Percentiles rank a stretch among this genome's conserved stretches.
phyloP scores from a whole-genome alignment of 2,113 vertebrate genomes.

The Acrocephalus kingi region DNA sequence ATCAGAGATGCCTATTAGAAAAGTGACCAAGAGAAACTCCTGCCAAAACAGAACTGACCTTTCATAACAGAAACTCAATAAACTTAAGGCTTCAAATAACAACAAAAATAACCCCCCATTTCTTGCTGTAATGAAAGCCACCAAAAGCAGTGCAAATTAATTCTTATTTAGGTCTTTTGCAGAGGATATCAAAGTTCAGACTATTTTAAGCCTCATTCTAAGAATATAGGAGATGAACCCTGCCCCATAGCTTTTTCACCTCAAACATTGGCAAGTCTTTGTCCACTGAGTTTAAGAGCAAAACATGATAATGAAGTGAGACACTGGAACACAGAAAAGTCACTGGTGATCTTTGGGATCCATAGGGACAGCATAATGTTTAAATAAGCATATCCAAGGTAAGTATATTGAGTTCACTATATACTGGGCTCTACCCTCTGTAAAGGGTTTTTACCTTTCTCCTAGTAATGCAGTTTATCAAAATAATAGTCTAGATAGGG shows the following conservation, averaged over 20 bases:
- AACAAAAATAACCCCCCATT: slow-evolving; percentile 65
- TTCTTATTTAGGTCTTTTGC: background rate
- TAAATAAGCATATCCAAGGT: background rate
- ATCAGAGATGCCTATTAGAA: background rate
- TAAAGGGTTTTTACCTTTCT: background rate
- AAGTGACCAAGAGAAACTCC: slow-evolving; percentile 20
- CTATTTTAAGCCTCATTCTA: background rate
- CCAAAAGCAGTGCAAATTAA: background rate
- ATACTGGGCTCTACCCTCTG: background rate
- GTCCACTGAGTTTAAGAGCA: background rate
- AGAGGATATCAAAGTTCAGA: background rate
- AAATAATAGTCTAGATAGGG: background rate
- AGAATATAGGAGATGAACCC: background rate
- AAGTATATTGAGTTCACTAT: background rate
- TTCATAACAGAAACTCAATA: slow-evolving; percentile 4
- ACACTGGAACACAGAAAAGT: background rate
- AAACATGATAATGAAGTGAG: background rate
- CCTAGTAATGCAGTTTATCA: background rate
- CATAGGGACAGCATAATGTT: background rate
- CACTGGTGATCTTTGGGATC: background rate
- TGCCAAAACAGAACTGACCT: background rate
- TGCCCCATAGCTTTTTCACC: background rate
- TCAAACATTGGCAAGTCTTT: background rate
- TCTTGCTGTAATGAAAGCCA: slow-evolving; percentile 34
- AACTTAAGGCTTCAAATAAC: slow-evolving; percentile 69